These are phyloP conservation scores for Sphaerophoria rueppellii DNA, from an alignment of 2,888 invertebrate genomes.

Conservation along the genomic window DNA sequence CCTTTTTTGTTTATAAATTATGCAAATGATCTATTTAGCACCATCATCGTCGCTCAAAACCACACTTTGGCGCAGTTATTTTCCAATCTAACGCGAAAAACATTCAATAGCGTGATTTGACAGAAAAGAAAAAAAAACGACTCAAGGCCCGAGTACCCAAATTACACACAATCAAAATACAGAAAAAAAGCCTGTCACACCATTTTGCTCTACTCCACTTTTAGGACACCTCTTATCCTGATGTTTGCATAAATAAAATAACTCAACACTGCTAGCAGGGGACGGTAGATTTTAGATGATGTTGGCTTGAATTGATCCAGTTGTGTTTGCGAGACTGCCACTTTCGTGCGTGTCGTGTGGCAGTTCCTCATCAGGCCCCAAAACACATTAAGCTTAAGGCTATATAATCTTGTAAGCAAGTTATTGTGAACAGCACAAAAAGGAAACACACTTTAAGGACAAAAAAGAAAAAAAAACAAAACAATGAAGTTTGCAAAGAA, in stretches of 20 bases:
- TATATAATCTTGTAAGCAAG: too few relatives aligned
- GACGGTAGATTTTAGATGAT: conserved; percentile 4
- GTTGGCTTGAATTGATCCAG: conserved; percentile 9
- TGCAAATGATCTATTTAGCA: conserved; percentile 37
- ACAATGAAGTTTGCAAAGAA: conserved; percentile 73
- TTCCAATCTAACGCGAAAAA: conserved; percentile 45
- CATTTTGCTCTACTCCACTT: neutral
- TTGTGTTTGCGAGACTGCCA: conserved; percentile 10
- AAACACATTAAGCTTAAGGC: too few relatives aligned
- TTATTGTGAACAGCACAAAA: too few relatives aligned
- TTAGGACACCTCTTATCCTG: conserved; percentile 49
- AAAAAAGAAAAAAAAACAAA: neutral
- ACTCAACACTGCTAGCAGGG: too few relatives aligned
- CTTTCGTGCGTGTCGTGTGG: conserved; percentile 11
- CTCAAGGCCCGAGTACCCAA: neutral
- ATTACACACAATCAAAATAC: neutral
- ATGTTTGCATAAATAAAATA: conserved; percentile 62
- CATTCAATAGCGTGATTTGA: conserved; percentile 57
- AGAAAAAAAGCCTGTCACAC: conserved; percentile 27
- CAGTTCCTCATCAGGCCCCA: conserved; percentile 6
- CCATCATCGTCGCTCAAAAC: conserved; percentile 1
- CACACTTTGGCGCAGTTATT: conserved; percentile 11
- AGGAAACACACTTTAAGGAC: too few relatives aligned
- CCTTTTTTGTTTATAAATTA: conserved; percentile 56
- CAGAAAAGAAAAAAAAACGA: conserved; percentile 23